phyloP scores from a whole-genome alignment of 2,888 invertebrate genomes.

The Rapana venosa region DNA sequence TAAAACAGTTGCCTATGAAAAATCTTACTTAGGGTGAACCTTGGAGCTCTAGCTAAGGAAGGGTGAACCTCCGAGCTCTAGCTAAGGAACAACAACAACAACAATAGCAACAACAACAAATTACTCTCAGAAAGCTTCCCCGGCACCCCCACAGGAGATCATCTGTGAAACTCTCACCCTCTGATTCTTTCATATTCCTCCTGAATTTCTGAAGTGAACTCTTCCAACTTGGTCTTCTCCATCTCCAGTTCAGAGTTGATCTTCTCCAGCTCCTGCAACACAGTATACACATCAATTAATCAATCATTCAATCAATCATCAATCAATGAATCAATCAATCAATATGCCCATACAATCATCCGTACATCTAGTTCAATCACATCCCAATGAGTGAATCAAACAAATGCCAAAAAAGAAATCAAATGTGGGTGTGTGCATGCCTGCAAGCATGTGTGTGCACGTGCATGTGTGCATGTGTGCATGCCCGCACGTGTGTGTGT shows the following conservation, averaged over 20 bases:
- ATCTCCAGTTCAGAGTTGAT: conserved; percentile 78
- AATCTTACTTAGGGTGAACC: too few species aligned
- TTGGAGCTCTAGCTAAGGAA: too few species aligned
- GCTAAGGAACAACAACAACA: too few species aligned
- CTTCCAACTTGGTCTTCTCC: conserved; percentile 78
- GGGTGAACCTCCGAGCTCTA: too few species aligned
- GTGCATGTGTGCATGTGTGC: not conserved
- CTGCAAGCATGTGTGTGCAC: not conserved
- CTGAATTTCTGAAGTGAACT: conserved; percentile 77
- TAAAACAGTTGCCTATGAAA: too few species aligned
- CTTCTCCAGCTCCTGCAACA: conserved; percentile 74
- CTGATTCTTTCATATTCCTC: conserved; percentile 76
- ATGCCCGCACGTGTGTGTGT: not conserved
- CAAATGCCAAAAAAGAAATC: too few species aligned
- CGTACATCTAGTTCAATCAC: not conserved
- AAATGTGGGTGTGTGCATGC: conserved; percentile 4
- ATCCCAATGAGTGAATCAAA: not conserved
- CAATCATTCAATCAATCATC: not conserved
- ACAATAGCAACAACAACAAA: too few species aligned
- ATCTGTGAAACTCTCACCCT: conserved; percentile 59
- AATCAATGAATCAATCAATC: not conserved
- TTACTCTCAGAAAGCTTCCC: too few species aligned
- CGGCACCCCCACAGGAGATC: too few species aligned
- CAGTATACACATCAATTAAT: not conserved
- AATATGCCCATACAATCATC: not conserved